These are phyloP conservation scores for Hydrotaea diabolus DNA, from an alignment of 2,888 invertebrate genomes.

Conservation along the genomic window DNA sequence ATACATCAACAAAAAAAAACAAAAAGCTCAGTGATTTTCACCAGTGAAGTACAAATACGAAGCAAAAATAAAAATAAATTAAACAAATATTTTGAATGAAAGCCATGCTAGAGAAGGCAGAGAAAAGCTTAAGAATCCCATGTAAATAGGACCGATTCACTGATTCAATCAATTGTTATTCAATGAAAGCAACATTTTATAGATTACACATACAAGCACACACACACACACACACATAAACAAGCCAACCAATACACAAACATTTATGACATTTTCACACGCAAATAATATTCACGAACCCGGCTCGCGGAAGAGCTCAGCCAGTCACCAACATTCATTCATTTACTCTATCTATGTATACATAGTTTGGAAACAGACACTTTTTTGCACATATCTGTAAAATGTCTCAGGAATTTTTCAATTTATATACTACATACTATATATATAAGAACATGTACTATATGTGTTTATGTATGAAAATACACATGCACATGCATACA, in stretches of 20 bases:
- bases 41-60: conserved; percentile 81
- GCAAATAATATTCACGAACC: background rate
- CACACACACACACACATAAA: background rate
- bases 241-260: too few species aligned
- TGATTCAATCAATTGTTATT: background rate
- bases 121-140: conserved; percentile 4
- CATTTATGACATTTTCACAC: background rate
- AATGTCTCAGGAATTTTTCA: conserved; percentile 78
- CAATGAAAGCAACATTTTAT: conserved; percentile 14
- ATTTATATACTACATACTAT: conserved; percentile 48
- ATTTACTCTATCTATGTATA: conserved; percentile 10
- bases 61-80: conserved; percentile 58
- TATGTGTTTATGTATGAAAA: conserved; percentile 32
- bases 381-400: conserved; percentile 79
- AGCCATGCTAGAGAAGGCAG: background rate
- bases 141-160: conserved; percentile 1
- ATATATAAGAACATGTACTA: conserved; percentile 2
- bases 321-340: background rate
- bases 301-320: background rate
- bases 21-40: conserved; percentile 81
- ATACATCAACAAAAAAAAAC: conserved; percentile 60
- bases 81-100: conserved; percentile 49
- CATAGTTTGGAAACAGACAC: conserved; percentile 68
- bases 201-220: background rate
- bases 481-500: background rate